phyloP scores from a whole-genome alignment of 1,140 invertebrate genomes.

The Drosophila pachea region DNA sequence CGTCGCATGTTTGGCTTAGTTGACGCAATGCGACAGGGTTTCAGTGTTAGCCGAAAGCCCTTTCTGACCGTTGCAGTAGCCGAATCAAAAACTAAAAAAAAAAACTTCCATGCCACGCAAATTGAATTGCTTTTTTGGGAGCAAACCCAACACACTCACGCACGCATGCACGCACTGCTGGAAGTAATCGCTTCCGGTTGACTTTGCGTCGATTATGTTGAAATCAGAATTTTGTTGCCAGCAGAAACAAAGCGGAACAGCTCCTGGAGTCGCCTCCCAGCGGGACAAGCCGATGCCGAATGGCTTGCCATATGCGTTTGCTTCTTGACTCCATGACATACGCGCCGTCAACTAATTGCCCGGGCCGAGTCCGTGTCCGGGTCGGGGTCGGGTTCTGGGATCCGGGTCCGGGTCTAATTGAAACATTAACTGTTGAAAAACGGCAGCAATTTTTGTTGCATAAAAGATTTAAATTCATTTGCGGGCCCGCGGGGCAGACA shows the following conservation, averaged over 20 bases:
- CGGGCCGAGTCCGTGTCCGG: background rate
- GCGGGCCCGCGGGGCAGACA: conserved; percentile 13
- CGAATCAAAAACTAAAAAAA: conserved; percentile 9
- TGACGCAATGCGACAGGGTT: conserved; percentile 70
- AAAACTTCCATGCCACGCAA: conserved; percentile 53
- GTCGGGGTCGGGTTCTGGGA: no score
- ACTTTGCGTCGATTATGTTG: conserved; percentile 71
- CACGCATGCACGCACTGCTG: conserved; percentile 13
- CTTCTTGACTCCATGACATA: conserved; percentile 15
- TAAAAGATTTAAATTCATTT: conserved; percentile 77
- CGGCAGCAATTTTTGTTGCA: conserved; percentile 61
- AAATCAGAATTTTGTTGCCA: no score
- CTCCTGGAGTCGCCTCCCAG: no score
- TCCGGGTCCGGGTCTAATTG: conserved; percentile 56
- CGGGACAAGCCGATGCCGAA: no score
- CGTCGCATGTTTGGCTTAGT: conserved; percentile 19
- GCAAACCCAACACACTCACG: conserved; percentile 26
- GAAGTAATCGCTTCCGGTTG: conserved; percentile 71
- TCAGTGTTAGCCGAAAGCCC: conserved; percentile 17
- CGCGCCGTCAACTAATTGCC: conserved; percentile 51
- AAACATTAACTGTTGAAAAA: conserved; percentile 74
- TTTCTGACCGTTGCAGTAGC: conserved; percentile 31
- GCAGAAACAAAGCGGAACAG: conserved; percentile 36
- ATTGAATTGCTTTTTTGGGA: conserved; percentile 59
- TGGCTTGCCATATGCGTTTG: background rate